These are phyloP conservation scores for Lasioglossum zephyrum DNA, from an alignment of 2,888 invertebrate species.

Conservation along the genomic window DNA sequence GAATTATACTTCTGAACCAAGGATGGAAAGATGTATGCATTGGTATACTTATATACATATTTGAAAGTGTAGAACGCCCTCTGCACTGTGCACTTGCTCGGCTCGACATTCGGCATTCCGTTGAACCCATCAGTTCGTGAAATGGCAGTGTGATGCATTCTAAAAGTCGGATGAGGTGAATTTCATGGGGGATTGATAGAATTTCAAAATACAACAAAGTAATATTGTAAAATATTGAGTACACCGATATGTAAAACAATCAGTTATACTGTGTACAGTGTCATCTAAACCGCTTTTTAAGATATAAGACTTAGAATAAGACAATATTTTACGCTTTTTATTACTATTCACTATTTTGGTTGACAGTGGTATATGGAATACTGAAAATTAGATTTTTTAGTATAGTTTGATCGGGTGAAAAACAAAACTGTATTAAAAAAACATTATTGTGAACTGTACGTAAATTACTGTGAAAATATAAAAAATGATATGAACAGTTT, in stretches of 20 bases:
- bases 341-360: conserved; percentile 53
- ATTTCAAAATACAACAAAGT: conserved; percentile 43
- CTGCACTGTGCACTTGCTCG: conserved; percentile 69
- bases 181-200: conserved; percentile 39
- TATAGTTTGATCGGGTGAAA: not conserved
- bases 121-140: conserved; percentile 63
- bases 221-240: conserved; percentile 29
- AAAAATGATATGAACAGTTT: conserved; percentile 20
- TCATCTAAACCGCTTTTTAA: conserved; percentile 24
- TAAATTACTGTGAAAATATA: conserved; percentile 23
- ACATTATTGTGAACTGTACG: conserved; percentile 6
- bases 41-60: not conserved
- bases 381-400: conserved; percentile 35
- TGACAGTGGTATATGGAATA: conserved; percentile 48
- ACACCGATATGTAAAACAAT: conserved; percentile 27
- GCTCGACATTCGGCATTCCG: conserved; percentile 50
- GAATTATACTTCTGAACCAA: not conserved
- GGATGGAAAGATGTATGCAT: not conserved
- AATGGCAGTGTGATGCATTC: conserved; percentile 72
- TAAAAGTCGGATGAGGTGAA: conserved; percentile 40
- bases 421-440: conserved; percentile 28
- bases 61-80: conserved; percentile 63
- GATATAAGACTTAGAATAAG: conserved; percentile 38
- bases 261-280: conserved; percentile 35
- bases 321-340: conserved; percentile 29